Base-by-base conservation (phyloP, 2,113 vertebrate genomes). In the Semicossyphus pulcher region DNA sequence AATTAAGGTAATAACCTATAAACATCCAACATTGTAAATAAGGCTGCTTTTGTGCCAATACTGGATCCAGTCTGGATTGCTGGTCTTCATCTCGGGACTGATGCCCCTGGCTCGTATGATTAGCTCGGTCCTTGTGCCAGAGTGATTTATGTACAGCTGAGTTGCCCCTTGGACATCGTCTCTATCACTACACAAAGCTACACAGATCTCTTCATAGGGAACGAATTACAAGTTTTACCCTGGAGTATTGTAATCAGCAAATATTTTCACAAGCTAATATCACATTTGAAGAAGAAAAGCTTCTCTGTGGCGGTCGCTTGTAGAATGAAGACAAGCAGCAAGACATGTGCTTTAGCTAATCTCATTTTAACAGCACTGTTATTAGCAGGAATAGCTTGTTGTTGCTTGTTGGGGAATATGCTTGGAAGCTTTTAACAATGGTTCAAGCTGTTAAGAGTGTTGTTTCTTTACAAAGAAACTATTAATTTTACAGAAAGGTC, bases 71-170 rank as follows among this genome's bases (percentile, higher is more conserved):
- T 45, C 42, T 66, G 34, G 36, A 70, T 69, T 76, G 44, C 73
- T 52, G 69, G 76, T 81, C 65, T 70, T 85, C 59, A 47, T 84
- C 45, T 79, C 47, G 25, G 26, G 78, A 70, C 54, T 59, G 81
- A 70, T n/a, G 81, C 76, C 87, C 53, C 78, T 80, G 81, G 87
- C 82, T 79, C 72, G 51, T 66, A 67, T 83, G 88, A 87, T 90
- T 76, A 86, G 57, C 68, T 64, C 48, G 68, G 78, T 79, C 80
- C 60, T 77, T 3, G 15, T 82, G 83, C 85, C 76, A 76, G 65
- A 80, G 76, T 91, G 87, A 92, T 91, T 89, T 87, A 88, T 89
- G 78, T 56, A 83, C 71, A 65, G 72, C 72, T 36, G 58, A 82
- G 77, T 72, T 63, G 80, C 86, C 85, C 76, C 76, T 83, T 31